Conservation (phyloP, 1,140 invertebrate genomes). For the Vanessa atalanta region DNA sequence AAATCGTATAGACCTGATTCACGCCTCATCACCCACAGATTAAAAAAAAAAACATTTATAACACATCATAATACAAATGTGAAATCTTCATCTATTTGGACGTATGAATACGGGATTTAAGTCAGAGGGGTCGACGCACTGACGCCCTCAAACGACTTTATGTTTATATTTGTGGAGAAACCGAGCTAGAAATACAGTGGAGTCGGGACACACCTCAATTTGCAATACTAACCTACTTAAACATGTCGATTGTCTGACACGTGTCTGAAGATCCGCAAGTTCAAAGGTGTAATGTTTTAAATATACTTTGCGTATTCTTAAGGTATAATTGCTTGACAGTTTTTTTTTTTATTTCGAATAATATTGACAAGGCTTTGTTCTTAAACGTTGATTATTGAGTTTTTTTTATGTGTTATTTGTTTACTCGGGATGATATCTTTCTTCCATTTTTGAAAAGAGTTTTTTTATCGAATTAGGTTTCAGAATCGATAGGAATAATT, state of each 20-base stretch:
- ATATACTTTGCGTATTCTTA: neutral
- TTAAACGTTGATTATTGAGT: no score
- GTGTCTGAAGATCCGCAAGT: conserved; percentile 30
- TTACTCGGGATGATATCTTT: no score
- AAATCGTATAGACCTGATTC: neutral
- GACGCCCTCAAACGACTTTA: conserved; percentile 40
- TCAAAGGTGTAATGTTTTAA: conserved; percentile 28
- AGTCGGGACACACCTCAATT: conserved; percentile 35
- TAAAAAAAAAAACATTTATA: neutral
- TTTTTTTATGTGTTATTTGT: no score
- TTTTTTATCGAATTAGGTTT: no score
- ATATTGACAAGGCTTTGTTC: no score
- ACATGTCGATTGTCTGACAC: conserved; percentile 32
- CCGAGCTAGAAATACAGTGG: conserved; percentile 41
- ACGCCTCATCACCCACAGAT: neutral
- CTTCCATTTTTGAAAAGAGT: no score
- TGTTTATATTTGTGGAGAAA: conserved; percentile 54
- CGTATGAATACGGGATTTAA: neutral
- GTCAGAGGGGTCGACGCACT: conserved; percentile 43
- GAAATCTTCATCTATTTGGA: neutral
- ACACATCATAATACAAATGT: neutral
- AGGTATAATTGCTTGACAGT: neutral
- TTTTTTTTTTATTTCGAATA: no score
- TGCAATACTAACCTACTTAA: conserved; percentile 40
- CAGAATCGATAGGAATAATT: no score